Conservation (phyloP, 2,797 vertebrate genomes). For the Pristis pectinata region DNA sequence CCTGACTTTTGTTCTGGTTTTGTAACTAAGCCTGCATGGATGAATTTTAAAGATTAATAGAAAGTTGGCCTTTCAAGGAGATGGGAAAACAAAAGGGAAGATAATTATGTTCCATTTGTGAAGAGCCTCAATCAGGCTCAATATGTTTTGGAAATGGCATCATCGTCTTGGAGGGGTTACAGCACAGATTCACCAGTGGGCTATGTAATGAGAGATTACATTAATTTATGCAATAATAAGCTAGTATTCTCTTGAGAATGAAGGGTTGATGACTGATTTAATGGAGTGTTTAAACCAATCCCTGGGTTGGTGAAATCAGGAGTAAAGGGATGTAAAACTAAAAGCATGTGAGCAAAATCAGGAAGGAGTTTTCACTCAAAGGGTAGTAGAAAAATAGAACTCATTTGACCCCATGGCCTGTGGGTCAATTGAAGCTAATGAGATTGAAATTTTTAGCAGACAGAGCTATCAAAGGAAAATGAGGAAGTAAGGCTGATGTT, state of each 20-base stretch:
- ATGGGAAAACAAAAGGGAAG: neutral
- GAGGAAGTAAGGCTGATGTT: too few relatives aligned
- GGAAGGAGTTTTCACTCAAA: neutral
- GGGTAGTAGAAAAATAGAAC: too few relatives aligned
- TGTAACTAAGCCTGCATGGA: neutral
- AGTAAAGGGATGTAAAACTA: neutral
- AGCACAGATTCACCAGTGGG: neutral
- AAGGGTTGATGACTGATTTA: neutral
- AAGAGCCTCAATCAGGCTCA: neutral
- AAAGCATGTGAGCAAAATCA: neutral
- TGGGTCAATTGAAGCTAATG: too few relatives aligned
- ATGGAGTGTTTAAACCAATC: neutral
- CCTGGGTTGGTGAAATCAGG: neutral
- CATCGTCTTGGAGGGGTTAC: neutral
- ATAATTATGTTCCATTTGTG: neutral
- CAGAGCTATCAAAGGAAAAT: too few relatives aligned
- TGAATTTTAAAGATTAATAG: neutral
- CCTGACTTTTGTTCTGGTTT: neutral
- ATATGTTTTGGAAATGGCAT: too few relatives aligned
- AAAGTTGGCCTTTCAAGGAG: neutral
- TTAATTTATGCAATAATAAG: too few relatives aligned
- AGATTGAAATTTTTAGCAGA: too few relatives aligned
- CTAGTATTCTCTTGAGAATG: neutral
- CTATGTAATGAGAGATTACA: too few relatives aligned
- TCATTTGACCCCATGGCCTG: too few relatives aligned